These are phyloP conservation scores for Hippocampus zosterae DNA, from an alignment of 2,113 vertebrate genomes.

Conservation along the genomic window DNA sequence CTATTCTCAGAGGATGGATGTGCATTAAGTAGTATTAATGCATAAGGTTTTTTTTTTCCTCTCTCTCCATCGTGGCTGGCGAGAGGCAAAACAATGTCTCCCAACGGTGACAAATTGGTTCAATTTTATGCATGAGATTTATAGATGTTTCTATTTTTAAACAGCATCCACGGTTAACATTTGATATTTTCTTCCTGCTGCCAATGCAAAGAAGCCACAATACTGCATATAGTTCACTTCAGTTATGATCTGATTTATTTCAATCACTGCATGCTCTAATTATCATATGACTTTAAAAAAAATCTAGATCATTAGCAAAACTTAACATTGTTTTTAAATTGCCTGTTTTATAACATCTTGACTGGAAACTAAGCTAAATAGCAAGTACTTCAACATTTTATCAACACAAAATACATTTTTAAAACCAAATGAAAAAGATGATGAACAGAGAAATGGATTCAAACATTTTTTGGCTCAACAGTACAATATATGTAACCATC, in stretches of 20 bases:
- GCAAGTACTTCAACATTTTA: too few relatives aligned
- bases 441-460: too few relatives aligned
- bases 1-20: slow-evolving; percentile 47
- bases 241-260: not conserved
- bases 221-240: not conserved
- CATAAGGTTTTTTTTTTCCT: slow-evolving; percentile 34
- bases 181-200: slow-evolving; percentile 28
- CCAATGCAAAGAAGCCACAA: slow-evolving; percentile 33
- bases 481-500: too few relatives aligned
- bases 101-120: slow-evolving; percentile 52
- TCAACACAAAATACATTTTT: too few relatives aligned
- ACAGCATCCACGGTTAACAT: slow-evolving; percentile 37
- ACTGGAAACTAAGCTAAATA: too few relatives aligned
- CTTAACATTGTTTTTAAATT: too few relatives aligned
- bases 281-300: too few relatives aligned
- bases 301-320: too few relatives aligned
- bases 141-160: slow-evolving; percentile 64
- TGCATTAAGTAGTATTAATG: slow-evolving; percentile 60
- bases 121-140: slow-evolving; percentile 51
- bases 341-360: too few relatives aligned
- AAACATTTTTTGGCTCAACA: too few relatives aligned
- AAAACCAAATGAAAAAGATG: too few relatives aligned
- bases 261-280: too few relatives aligned
- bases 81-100: slow-evolving; percentile 51
- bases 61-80: slow-evolving; percentile 19